Evolutionary conservation across 37 sponge, comb jelly and placozoan species (phyloP), one percentile per base, ranked within the genome.

Genomic region (Haliclona indistincta): DNA sequence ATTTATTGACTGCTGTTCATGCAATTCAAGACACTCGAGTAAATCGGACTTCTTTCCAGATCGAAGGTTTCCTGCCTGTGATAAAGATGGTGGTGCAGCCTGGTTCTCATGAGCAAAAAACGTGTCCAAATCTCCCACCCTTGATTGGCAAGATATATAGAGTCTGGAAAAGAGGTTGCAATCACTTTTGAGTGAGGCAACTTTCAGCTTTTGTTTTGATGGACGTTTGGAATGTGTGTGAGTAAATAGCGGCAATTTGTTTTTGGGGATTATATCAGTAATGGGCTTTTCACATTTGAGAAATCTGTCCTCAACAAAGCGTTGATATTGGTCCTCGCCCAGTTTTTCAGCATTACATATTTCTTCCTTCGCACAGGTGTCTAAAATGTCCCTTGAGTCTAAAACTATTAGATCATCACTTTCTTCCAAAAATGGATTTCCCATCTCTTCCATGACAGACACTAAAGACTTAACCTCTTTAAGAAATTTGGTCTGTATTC

Each of bases 1-100:
- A 11, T 56, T n/a, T 28, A 22, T 11, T 5, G 37, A 28, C 37
- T 52, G 25, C 56, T 13, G 26, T 17, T 23, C 42, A 4, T 34
- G 4, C 41, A 36, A 30, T 54, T 63, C 44, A 15, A 76, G 47
- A 3, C 32, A 54, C 10, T 15, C 17, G n/a, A 78, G 68, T 1
- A 78, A 61, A 54, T 78, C 79, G 19, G 69, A 55, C 42, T 78
- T 78, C 37, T 51, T 68, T 30, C 76, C 64, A 34, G 38, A 38
- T 20, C 42, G 56, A 2, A 78, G 54, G 1, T 29, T 54, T 52
- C 79, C 79, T 35, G 10, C 5, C 1, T 37, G 29, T 1, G 70
- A 78, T 3, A 78, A 32, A 17, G 69, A 49, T 52, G 70, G 70
- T 28, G 70, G 79, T 41, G 60, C 54, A 10, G 79, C 32, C 29